These are phyloP conservation scores for Plutella xylostella DNA, from an alignment of 2,888 invertebrate species.

Conservation along the genomic window DNA sequence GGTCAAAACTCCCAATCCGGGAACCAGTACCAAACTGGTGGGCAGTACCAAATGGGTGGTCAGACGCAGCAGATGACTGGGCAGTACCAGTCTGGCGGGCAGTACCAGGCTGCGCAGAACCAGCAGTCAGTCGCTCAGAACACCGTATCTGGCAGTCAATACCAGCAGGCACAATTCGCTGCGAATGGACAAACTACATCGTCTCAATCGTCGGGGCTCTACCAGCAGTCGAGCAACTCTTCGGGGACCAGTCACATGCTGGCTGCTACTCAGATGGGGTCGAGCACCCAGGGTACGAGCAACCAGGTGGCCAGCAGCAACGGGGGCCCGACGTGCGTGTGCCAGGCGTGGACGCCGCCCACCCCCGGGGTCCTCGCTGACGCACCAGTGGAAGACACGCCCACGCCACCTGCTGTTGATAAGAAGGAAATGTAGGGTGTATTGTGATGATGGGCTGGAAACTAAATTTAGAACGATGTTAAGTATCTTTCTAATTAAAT, in stretches of 20 bases:
- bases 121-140: slow-evolving; percentile 10
- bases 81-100: slow-evolving; percentile 1
- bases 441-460: too few relatives aligned
- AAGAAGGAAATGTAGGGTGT: not conserved
- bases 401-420: not conserved
- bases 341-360: slow-evolving; percentile 56
- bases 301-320: slow-evolving; percentile 21
- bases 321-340: slow-evolving; percentile 48
- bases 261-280: slow-evolving; percentile 1
- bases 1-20: not conserved
- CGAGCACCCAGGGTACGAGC: slow-evolving; percentile 31
- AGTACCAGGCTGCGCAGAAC: not conserved
- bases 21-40: not conserved
- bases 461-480: too few relatives aligned
- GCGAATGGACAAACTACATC: too few relatives aligned
- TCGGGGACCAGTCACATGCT: not conserved
- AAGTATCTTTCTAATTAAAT: too few relatives aligned
- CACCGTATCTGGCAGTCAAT: too few relatives aligned
- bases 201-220: not conserved
- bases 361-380: slow-evolving; percentile 21
- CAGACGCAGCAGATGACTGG: not conserved
- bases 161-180: too few relatives aligned
- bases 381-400: too few relatives aligned
- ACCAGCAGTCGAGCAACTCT: slow-evolving; percentile 1
- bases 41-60: not conserved